These are phyloP conservation scores for Liopterus haemorrhoidalis DNA, from an alignment of 2,888 invertebrate species.

Conservation along the genomic window DNA sequence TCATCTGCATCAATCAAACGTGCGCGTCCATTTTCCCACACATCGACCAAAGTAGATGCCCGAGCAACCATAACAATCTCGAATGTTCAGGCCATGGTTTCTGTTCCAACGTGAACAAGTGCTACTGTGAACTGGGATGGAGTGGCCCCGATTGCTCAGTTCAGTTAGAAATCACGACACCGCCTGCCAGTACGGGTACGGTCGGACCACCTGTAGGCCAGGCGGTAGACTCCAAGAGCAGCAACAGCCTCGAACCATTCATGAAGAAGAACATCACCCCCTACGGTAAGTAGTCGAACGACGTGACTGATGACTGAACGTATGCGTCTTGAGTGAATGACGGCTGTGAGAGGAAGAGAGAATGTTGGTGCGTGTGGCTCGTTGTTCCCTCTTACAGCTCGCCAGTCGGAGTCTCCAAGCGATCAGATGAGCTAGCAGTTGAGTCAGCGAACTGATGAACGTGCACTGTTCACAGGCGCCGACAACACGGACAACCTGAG, in stretches of 20 bases:
- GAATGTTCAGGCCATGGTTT: conserved; percentile 93
- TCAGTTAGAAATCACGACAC: conserved; percentile 59
- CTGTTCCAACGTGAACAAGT: conserved; percentile 88
- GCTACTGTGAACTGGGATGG: conserved; percentile 87
- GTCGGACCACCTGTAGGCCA: too few species aligned
- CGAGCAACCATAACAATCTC: conserved; percentile 77
- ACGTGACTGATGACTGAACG: too few species aligned
- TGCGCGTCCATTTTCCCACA: conserved; percentile 81
- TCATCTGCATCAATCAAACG: conserved; percentile 91
- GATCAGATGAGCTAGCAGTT: conserved; percentile 4
- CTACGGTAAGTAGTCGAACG: conserved; percentile 74
- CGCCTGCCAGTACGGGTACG: conserved; percentile 53
- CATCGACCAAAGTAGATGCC: conserved; percentile 82
- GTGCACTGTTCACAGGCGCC: conserved; percentile 55
- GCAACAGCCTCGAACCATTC: conserved; percentile 51
- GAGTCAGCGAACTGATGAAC: conserved; percentile 14
- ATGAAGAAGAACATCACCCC: conserved; percentile 88
- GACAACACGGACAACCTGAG: conserved; percentile 76
- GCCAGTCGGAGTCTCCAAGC: conserved; percentile 20
- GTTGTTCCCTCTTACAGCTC: conserved; percentile 5
- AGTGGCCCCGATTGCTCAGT: conserved; percentile 82
- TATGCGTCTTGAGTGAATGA: too few species aligned
- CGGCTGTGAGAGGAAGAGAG: not conserved
- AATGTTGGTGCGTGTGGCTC: not conserved
- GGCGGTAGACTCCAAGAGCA: conserved; percentile 49